A percentile compares a stretch with the other conserved stretches of the same genome.
phyloP scores from a whole-genome alignment of 2,797 vertebrate genomes.

The Tokudaia muenninki region DNA sequence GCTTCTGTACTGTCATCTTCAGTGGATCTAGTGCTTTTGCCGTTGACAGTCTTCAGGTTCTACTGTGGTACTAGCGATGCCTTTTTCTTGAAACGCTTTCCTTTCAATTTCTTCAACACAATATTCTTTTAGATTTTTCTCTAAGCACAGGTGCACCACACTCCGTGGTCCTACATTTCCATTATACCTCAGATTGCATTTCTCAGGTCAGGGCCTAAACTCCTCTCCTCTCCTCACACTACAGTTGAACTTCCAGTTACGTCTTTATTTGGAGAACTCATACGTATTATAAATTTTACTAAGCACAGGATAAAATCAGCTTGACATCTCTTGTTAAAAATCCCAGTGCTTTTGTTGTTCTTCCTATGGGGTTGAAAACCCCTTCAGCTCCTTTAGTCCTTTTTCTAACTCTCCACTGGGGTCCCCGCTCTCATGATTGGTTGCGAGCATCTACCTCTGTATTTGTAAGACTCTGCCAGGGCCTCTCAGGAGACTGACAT shows the following conservation, averaged over 20 bases:
- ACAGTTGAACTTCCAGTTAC: neutral
- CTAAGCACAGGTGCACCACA: no score
- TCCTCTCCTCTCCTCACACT: neutral
- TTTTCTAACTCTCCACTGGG: no score
- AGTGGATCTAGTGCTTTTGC: neutral
- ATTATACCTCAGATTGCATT: neutral
- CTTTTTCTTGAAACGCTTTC: neutral
- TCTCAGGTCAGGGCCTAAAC: neutral
- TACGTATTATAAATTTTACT: neutral
- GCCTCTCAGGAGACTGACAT: no score
- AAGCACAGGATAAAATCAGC: neutral
- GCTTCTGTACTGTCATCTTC: neutral
- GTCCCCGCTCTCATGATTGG: no score
- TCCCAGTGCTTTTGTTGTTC: neutral
- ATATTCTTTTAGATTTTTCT: neutral
- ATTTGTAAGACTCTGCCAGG: no score
- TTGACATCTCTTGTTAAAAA: neutral
- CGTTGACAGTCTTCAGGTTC: neutral
- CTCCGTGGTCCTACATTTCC: neutral
- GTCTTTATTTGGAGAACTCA: neutral
- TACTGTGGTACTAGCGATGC: neutral
- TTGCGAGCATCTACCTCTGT: no score
- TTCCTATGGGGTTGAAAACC: no score
- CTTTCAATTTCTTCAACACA: neutral
- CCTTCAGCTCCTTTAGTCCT: no score